Conservation (phyloP, 2,797 vertebrate genomes). For the Chelon auratus region DNA sequence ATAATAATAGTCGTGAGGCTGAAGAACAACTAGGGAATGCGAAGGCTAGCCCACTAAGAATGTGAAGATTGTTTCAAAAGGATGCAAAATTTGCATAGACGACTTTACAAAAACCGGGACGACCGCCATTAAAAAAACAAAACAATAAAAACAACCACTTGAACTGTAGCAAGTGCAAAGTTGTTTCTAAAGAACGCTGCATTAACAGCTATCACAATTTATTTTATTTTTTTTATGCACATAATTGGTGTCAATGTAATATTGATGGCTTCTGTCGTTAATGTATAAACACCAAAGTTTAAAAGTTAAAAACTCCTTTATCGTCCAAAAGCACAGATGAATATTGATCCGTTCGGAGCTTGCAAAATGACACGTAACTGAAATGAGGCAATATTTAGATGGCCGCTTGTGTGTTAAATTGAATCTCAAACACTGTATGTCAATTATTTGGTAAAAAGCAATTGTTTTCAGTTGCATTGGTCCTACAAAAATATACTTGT, state of each 20-base stretch:
- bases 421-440: constrained; percentile 59
- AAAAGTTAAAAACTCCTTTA: constrained; percentile 33
- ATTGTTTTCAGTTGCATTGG: constrained; percentile 69
- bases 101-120: constrained; percentile 84
- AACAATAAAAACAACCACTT: constrained; percentile 43
- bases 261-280: constrained; percentile 58
- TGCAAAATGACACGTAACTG: constrained; percentile 28
- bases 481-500: constrained; percentile 81
- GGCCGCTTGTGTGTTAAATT: constrained; percentile 47
- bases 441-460: constrained; percentile 83
- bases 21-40: constrained; percentile 80
- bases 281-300: constrained; percentile 59
- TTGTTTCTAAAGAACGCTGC: constrained; percentile 71
- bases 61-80: constrained; percentile 86
- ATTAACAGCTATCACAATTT: constrained; percentile 54
- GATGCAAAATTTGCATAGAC: constrained; percentile 96
- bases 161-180: constrained; percentile 53
- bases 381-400: constrained; percentile 40
- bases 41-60: constrained; percentile 83
- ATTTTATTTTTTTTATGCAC: constrained; percentile 35
- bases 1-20: constrained; percentile 58
- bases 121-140: constrained; percentile 50
- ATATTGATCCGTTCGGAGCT: constrained; percentile 29
- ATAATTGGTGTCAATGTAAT: constrained; percentile 52
- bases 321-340: constrained; percentile 35